phyloP scores from a whole-genome alignment of 2,113 vertebrate species.

The Mola mola region DNA sequence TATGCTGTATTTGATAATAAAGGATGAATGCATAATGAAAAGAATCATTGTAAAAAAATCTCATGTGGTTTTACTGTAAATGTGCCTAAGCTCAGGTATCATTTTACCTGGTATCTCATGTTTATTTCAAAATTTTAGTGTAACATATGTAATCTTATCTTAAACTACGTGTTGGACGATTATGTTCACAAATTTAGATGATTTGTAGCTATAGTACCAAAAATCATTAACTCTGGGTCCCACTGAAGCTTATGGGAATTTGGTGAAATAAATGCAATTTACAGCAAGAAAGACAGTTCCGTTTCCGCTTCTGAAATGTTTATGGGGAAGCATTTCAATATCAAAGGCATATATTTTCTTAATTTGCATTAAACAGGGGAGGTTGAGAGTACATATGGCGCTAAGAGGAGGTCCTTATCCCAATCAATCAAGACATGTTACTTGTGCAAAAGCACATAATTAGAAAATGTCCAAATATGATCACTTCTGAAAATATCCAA shows the following conservation, averaged over 20 bases:
- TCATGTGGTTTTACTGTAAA: no score
- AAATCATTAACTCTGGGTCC: slow-evolving; percentile 18
- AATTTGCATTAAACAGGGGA: slow-evolving; percentile 75
- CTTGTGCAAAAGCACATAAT: slow-evolving; percentile 63
- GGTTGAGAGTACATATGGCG: slow-evolving; percentile 53
- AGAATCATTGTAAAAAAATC: no score
- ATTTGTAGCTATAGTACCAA: slow-evolving; percentile 10
- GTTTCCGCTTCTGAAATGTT: slow-evolving; percentile 60
- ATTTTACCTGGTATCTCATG: no score
- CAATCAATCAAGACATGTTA: slow-evolving; percentile 72
- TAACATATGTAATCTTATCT: no score
- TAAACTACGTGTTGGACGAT: no score
- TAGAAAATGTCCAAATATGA: slow-evolving; percentile 69
- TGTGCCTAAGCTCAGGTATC: no score
- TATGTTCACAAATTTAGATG: no score
- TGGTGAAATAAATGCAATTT: slow-evolving; percentile 28
- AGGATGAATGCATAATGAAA: no score
- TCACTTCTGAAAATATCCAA: slow-evolving; percentile 63
- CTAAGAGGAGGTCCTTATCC: slow-evolving; percentile 68
- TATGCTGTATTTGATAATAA: no score
- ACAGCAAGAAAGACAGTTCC: slow-evolving; percentile 38
- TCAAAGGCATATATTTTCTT: slow-evolving; percentile 73
- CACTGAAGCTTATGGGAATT: neutral
- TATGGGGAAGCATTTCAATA: slow-evolving; percentile 78
- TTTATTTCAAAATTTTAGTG: no score